Percentiles rank a stretch among this genome's conserved stretches.
Conservation (phyloP, 2,888 invertebrate genomes). For the Brachypalpus laphriformis region DNA sequence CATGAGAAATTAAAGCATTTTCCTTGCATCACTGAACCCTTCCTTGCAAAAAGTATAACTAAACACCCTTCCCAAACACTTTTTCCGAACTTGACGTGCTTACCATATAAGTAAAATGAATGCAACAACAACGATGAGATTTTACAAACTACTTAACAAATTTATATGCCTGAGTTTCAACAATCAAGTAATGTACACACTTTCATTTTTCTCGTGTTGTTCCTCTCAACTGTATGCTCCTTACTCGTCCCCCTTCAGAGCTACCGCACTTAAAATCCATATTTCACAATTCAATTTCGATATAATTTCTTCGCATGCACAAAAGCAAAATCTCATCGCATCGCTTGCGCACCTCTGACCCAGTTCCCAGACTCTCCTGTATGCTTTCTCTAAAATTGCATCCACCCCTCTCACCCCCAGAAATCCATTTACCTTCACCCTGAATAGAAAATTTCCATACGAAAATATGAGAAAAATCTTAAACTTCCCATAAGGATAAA, state of each 20-base stretch:
- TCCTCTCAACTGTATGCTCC: too few species aligned
- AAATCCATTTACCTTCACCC: neutral
- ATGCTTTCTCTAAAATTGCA: neutral
- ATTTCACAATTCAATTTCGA: constrained; percentile 11
- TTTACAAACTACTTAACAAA: constrained; percentile 18
- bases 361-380: neutral
- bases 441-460: constrained; percentile 18
- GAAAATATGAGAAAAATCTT: constrained; percentile 30
- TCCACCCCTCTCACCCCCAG: neutral
- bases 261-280: neutral
- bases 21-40: too few species aligned
- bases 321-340: neutral
- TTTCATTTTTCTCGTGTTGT: neutral
- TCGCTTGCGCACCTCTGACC: neutral
- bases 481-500: constrained; percentile 23
- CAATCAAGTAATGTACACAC: neutral
- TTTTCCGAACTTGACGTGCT: neutral
- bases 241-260: too few species aligned
- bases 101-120: neutral
- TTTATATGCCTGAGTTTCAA: neutral
- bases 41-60: too few species aligned
- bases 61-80: neutral
- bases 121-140: constrained; percentile 6
- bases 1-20: too few species aligned
- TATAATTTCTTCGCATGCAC: constrained; percentile 3